Base-by-base conservation (phyloP, 2,113 vertebrate genomes). In the Diphyllodes magnificus region DNA sequence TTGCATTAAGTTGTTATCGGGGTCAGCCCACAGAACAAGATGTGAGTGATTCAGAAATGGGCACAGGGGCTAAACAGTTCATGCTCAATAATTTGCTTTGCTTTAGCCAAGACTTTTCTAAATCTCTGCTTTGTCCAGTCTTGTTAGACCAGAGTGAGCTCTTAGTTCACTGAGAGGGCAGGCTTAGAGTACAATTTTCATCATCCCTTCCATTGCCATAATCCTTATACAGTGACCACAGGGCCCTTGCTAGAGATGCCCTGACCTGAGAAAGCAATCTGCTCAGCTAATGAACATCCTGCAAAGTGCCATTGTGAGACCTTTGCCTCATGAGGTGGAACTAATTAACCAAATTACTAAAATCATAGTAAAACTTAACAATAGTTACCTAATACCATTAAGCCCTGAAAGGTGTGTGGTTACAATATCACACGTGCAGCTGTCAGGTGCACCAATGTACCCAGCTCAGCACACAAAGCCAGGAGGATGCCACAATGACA, bases 281-380 rank as follows among this genome's bases (percentile, higher is more conserved):
- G 76, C 70, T 57, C 60, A 63, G 85, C 76, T 91, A 88, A 96
- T 93, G 83, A 94, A 70, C 56, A 92, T 76, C 64, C 79, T 79
- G 81, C 51, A 91, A 92, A 73, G 57, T 60, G 61, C 73, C 78
- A 56, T 85, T 86, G 77, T 42, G 47, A 82, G 92, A 90, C 87
- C 82, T 92, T 96, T 66, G 66, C 54, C 92, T 86, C 49, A 70
- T 87, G 91, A 96, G 71, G 75, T 91, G 54, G 70, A 93, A 93
- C 82, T 93, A 95, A 96, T 92, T 93, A 94, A 86, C 79, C 54
- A 59, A 95, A 97, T 87, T 44, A 73, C 77, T 86, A 88, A 93
- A 95, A 79, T 94, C 80, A 44, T 49, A 39, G 53, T 68, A 71
- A 53, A 94, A 94, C 82, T 78, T 83, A 86, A 45, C 72, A 90